These are phyloP conservation scores for Strigops habroptila DNA, from an alignment of 2,113 vertebrate species.

Conservation along the genomic window DNA sequence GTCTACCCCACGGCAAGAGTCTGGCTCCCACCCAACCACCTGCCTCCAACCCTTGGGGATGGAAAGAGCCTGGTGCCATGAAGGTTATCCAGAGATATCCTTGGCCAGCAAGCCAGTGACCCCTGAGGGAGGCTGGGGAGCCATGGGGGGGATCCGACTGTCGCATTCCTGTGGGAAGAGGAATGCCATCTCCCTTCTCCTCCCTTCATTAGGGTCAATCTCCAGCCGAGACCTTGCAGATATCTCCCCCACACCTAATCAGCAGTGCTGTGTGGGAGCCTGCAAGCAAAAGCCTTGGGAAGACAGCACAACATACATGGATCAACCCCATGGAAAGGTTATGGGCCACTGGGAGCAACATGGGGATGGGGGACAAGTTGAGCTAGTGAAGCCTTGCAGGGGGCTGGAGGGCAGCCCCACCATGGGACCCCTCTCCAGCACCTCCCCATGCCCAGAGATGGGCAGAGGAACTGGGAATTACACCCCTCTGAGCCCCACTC, in stretches of 20 bases:
- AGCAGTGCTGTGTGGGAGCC: background rate
- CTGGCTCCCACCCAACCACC: background rate
- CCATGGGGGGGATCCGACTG: fast-evolving
- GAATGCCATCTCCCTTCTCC: background rate
- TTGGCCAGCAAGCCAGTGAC: background rate
- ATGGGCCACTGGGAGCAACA: background rate
- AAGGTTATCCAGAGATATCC: background rate
- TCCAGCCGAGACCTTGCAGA: background rate
- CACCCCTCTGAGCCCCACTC: fast-evolving
- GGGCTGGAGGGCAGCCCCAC: background rate
- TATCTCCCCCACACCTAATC: background rate
- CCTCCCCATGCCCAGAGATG: background rate
- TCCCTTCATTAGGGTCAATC: background rate
- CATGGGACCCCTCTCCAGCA: background rate
- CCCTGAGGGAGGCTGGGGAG: background rate
- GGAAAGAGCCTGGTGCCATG: background rate
- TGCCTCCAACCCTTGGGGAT: fast-evolving
- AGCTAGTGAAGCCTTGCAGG: background rate
- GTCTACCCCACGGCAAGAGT: background rate
- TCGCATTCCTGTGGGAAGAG: background rate
- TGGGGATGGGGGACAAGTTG: background rate
- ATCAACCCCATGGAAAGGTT: background rate
- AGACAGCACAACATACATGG: background rate
- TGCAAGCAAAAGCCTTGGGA: background rate
- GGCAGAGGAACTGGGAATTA: background rate